Conservation (phyloP, 2,797 vertebrate species). For the Rhinoraja longicauda region DNA sequence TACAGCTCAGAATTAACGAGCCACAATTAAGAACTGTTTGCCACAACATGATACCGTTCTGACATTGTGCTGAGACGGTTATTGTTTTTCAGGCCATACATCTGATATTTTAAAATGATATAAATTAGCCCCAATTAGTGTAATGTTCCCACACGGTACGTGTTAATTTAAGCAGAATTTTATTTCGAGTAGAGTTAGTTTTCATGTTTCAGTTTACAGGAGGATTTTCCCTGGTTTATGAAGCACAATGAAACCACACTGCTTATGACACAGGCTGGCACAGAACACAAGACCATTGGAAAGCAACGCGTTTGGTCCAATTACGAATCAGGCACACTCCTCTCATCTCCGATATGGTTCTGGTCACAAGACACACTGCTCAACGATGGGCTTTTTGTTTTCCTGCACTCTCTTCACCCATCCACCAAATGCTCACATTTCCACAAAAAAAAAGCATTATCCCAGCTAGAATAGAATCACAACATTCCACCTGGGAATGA, state of each 20-base stretch:
- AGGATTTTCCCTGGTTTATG: conserved; percentile 9
- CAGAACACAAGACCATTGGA: conserved; percentile 32
- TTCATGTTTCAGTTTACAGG: not conserved
- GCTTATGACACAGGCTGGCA: conserved; percentile 11
- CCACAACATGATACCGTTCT: not conserved
- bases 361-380: not conserved
- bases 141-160: not conserved
- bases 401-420: not conserved
- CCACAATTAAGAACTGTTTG: not conserved
- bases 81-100: not conserved
- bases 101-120: not conserved
- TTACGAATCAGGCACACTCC: conserved; percentile 14
- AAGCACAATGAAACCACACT: not conserved
- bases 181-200: too few relatives aligned
- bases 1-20: not conserved
- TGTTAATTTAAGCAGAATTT: not conserved
- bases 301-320: conserved; percentile 7
- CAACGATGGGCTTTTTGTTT: not conserved
- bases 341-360: not conserved
- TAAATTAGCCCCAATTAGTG: too few relatives aligned
- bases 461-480: not conserved
- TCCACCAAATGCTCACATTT: not conserved
- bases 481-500: not conserved
- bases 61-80: not conserved
- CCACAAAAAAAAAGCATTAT: not conserved